phyloP scores from a whole-genome alignment of 1,140 invertebrate species.

The Lineus longissimus region DNA sequence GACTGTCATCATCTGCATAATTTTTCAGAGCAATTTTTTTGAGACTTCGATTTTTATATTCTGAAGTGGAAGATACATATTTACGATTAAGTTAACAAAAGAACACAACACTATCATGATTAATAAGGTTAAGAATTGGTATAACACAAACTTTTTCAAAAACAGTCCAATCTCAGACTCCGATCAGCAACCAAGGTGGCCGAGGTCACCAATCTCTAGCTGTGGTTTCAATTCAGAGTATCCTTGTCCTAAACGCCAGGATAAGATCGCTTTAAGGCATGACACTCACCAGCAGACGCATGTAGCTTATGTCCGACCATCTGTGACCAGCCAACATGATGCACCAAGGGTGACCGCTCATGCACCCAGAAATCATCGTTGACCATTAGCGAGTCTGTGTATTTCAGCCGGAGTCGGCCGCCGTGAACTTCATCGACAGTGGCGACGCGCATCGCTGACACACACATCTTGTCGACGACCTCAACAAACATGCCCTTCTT shows the following conservation, averaged over 20 bases:
- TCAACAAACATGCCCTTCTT: constrained; percentile 78
- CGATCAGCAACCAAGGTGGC: too few relatives aligned
- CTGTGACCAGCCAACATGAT: constrained; percentile 90
- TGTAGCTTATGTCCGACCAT: constrained; percentile 77
- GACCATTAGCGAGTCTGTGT: constrained; percentile 75
- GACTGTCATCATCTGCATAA: constrained; percentile 68
- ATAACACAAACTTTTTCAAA: too few relatives aligned
- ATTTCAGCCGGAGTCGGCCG: constrained; percentile 83
- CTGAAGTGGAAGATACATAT: constrained; percentile 52
- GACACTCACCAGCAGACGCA: constrained; percentile 55
- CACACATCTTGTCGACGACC: constrained; percentile 92
- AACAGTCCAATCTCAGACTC: too few relatives aligned
- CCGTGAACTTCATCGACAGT: constrained; percentile 85
- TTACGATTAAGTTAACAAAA: constrained; percentile 56
- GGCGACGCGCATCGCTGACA: constrained; percentile 85
- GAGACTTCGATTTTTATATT: constrained; percentile 53
- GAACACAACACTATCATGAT: background rate
- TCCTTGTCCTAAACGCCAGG: background rate
- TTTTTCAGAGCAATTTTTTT: constrained; percentile 53
- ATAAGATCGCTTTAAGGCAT: background rate
- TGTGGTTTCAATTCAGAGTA: too few relatives aligned
- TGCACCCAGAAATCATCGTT: constrained; percentile 83
- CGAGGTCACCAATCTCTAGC: too few relatives aligned
- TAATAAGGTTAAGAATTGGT: background rate
- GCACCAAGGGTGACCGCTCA: constrained; percentile 87